Conservation (phyloP, 2,888 invertebrate genomes). For the Temnothorax unifasciatus region DNA sequence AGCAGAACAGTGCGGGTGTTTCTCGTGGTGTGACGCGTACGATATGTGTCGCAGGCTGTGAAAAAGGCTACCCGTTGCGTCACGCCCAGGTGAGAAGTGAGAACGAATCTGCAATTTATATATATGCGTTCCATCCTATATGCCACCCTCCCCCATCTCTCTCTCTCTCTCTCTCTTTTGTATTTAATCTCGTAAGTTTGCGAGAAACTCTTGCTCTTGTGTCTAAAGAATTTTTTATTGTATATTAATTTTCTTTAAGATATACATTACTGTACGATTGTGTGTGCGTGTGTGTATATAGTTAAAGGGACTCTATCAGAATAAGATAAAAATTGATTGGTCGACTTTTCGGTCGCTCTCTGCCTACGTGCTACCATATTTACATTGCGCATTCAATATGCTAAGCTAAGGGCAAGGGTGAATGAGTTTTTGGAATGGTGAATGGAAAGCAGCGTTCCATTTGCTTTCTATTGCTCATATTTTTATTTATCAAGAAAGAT, state of each 20-base stretch:
- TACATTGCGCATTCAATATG: slow-evolving; percentile 2
- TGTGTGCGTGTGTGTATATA: no score
- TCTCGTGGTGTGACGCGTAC: slow-evolving; percentile 28
- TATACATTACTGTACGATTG: background rate
- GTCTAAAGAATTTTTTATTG: background rate
- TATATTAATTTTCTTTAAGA: slow-evolving; percentile 3
- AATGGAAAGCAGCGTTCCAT: background rate
- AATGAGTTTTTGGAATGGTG: background rate
- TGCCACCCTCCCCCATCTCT: background rate
- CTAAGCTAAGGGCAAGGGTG: background rate
- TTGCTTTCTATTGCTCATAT: background rate
- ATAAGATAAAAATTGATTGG: background rate
- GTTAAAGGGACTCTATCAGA: background rate
- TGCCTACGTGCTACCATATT: background rate
- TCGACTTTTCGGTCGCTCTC: background rate
- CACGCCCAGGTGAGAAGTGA: slow-evolving; percentile 80
- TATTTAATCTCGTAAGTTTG: background rate
- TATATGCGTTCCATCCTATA: background rate
- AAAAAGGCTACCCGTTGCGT: slow-evolving; percentile 54
- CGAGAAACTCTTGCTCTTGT: background rate
- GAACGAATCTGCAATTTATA: slow-evolving; percentile 16
- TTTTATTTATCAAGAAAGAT: background rate
- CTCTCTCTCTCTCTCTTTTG: background rate
- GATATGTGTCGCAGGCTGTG: slow-evolving; percentile 63
- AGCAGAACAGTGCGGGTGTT: background rate